Percentiles rank a stretch among this genome's conserved stretches.
phyloP scores from a whole-genome alignment of 2,797 vertebrate genomes.

The Oceanodroma leucorhoa region DNA sequence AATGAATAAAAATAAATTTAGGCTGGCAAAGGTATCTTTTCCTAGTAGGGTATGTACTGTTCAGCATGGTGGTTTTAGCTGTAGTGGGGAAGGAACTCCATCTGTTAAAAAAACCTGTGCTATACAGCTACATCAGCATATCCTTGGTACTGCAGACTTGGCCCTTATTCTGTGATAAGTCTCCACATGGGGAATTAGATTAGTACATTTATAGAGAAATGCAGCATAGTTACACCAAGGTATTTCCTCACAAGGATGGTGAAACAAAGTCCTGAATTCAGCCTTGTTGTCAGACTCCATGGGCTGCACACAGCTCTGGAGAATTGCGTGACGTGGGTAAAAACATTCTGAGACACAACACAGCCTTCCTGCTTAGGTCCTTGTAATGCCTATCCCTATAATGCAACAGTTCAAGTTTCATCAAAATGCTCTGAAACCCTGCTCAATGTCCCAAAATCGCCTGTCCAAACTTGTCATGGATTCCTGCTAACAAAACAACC shows the following conservation, averaged over 20 bases:
- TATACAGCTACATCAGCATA: neutral
- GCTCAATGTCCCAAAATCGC: neutral
- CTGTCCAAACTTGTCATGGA: neutral
- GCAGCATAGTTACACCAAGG: neutral
- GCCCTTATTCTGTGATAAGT: neutral
- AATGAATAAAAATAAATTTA: neutral
- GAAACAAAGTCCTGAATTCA: neutral
- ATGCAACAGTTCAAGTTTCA: neutral
- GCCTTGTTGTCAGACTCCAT: neutral
- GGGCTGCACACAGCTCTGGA: neutral
- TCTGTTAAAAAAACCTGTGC: neutral
- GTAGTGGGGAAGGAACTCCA: neutral
- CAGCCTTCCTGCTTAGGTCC: neutral
- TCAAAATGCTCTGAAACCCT: neutral
- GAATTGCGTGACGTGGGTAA: fast-evolving
- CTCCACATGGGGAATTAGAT: neutral
- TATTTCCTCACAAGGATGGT: neutral
- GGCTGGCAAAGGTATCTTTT: neutral
- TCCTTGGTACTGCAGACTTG: neutral
- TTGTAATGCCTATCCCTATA: neutral
- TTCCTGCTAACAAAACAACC: neutral
- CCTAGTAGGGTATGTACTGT: neutral
- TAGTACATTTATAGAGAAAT: neutral
- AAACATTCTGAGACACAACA: neutral
- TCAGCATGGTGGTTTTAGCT: neutral